These are phyloP conservation scores for Desmophyllum pertusum DNA, from an alignment of 92 coral and sea anemone genomes.

Conservation along the genomic window DNA sequence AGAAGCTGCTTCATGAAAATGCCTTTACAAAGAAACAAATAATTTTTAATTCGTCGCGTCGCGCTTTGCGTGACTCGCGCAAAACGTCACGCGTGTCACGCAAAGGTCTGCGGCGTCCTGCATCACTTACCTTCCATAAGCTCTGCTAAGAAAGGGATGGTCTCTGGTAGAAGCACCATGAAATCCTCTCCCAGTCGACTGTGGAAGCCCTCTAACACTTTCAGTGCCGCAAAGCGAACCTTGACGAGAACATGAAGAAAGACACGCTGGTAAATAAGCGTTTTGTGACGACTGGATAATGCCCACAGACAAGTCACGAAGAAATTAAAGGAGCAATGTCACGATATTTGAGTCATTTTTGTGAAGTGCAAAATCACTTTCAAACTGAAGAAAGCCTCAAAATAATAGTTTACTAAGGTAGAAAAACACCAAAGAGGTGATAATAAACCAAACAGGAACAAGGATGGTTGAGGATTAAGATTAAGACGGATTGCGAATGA, in stretches of 20 bases:
- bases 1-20: not conserved
- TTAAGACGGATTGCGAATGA: no score
- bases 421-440: no score
- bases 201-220: constrained; percentile 87
- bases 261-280: not conserved
- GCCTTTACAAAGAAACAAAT: not conserved
- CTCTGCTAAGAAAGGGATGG: constrained; percentile 95
- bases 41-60: no score
- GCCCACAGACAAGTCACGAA: no score
- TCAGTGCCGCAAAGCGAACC: constrained; percentile 97
- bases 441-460: no score
- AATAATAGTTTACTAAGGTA: no score
- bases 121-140: constrained; percentile 89
- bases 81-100: not conserved
- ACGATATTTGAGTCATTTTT: no score
- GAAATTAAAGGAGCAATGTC: no score
- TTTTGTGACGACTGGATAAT: not conserved
- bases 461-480: no score
- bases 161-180: constrained; percentile 86
- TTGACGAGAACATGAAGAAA: not conserved
- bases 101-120: not conserved
- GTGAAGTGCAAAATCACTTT: no score
- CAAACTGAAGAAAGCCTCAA: no score
- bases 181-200: constrained; percentile 92
- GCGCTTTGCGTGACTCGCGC: not conserved